Evolutionary conservation across 2,113 vertebrate species (phyloP).

Genomic region (Enhydra lutris): DNA sequence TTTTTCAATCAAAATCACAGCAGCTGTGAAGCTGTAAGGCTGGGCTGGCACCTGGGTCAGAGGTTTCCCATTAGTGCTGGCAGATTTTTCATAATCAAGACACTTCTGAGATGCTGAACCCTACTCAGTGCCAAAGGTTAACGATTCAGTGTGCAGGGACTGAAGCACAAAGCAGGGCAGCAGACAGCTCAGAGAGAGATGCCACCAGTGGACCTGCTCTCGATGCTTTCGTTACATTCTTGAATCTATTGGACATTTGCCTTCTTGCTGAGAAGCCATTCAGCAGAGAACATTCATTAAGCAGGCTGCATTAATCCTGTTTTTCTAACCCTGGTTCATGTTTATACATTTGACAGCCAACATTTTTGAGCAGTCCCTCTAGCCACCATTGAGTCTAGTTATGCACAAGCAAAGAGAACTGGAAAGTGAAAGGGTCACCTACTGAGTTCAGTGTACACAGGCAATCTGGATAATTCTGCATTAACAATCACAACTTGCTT

Average conservation of each 20-base stretch:
- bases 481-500: slow-evolving; percentile 55
- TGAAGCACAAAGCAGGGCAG: slow-evolving; percentile 10
- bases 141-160: slow-evolving; percentile 49
- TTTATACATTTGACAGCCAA: slow-evolving; percentile 62
- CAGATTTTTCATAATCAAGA: slow-evolving; percentile 62
- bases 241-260: slow-evolving; percentile 39
- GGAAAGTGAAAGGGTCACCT: slow-evolving; percentile 40
- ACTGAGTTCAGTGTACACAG: slow-evolving; percentile 36
- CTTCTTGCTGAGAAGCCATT: slow-evolving; percentile 45
- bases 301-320: slow-evolving; percentile 54
- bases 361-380: slow-evolving; percentile 36
- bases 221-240: slow-evolving; percentile 42
- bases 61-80: slow-evolving; percentile 58
- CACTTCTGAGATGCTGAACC: slow-evolving; percentile 72
- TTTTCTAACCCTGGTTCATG: slow-evolving; percentile 55
- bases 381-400: slow-evolving; percentile 17
- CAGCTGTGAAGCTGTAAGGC: slow-evolving; percentile 67
- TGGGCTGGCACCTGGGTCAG: slow-evolving; percentile 65
- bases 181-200: slow-evolving; percentile 56
- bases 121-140: slow-evolving; percentile 67
- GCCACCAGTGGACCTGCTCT: slow-evolving; percentile 33
- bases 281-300: slow-evolving; percentile 69
- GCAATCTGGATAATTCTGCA: slow-evolving; percentile 33
- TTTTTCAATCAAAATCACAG: slow-evolving; percentile 73
- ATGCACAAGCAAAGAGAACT: slow-evolving; percentile 6